phyloP scores from a whole-genome alignment of 2,888 invertebrate genomes.

The Coleophora flavipennella region DNA sequence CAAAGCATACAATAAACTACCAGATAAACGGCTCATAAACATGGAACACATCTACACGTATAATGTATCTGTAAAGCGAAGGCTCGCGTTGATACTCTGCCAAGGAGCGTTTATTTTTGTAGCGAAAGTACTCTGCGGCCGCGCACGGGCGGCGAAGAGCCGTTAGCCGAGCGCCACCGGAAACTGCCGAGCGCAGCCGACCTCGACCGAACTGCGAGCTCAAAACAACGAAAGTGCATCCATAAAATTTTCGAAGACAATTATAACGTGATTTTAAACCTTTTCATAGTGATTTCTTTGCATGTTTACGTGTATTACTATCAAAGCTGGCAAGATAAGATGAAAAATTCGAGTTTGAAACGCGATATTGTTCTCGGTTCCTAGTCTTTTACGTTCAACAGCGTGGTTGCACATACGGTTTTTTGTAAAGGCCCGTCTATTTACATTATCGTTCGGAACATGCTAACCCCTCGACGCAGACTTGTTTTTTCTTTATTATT shows the following conservation, averaged over 20 bases:
- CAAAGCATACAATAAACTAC: too few species aligned
- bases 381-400: constrained; percentile 2
- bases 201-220: constrained; percentile 25
- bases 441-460: constrained; percentile 50
- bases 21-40: constrained; percentile 51
- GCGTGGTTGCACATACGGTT: constrained; percentile 26
- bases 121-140: constrained; percentile 57
- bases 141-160: constrained; percentile 51
- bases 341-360: constrained; percentile 15
- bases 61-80: constrained; percentile 52
- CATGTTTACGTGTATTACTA: constrained; percentile 16
- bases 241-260: not conserved
- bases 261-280: not conserved
- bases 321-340: constrained; percentile 5
- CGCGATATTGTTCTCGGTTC: not conserved
- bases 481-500: constrained; percentile 67
- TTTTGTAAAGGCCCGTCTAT: constrained; percentile 40
- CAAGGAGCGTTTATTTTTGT: constrained; percentile 70
- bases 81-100: constrained; percentile 67
- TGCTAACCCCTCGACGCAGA: constrained; percentile 57
- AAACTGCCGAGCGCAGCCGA: constrained; percentile 50
- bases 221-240: constrained; percentile 35
- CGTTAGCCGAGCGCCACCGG: constrained; percentile 57
- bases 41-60: constrained; percentile 7
- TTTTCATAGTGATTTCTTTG: constrained; percentile 14